Conservation (phyloP, 2,797 vertebrate genomes). For the Chromis chromis region DNA sequence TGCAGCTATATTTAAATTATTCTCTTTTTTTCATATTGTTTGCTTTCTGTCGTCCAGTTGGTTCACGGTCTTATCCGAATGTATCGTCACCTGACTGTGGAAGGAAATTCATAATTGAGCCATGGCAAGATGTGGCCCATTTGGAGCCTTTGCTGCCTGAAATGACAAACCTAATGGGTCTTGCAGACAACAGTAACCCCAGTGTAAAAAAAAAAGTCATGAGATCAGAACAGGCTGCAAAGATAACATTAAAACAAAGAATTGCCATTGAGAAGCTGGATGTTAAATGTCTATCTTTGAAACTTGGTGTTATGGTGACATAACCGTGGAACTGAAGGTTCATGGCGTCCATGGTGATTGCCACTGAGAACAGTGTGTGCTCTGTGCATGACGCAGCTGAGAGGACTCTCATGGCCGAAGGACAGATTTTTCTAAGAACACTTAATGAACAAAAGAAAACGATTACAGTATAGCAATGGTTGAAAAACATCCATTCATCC, state of each 20-base stretch:
- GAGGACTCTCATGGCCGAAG: neutral
- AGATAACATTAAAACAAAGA: neutral
- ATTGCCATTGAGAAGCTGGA: slow-evolving; percentile 12
- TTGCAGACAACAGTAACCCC: slow-evolving; percentile 29
- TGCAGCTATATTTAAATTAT: too few relatives aligned
- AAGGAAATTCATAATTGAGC: neutral
- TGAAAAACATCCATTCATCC: neutral
- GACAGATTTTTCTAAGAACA: slow-evolving; percentile 17
- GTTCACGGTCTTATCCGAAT: too few relatives aligned
- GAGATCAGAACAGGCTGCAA: slow-evolving; percentile 6
- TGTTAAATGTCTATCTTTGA: slow-evolving; percentile 10
- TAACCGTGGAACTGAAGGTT: neutral
- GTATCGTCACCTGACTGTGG: neutral
- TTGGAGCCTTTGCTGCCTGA: neutral
- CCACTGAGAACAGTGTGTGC: slow-evolving; percentile 26
- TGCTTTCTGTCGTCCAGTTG: too few relatives aligned
- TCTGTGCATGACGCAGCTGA: slow-evolving; percentile 9
- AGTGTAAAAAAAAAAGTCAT: slow-evolving; percentile 13
- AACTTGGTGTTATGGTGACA: neutral
- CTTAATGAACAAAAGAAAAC: neutral
- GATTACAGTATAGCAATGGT: neutral
- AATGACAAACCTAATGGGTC: neutral
- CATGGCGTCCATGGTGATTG: neutral
- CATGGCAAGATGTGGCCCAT: neutral
- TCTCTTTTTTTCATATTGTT: too few relatives aligned